Base-by-base conservation (phyloP, 2,888 invertebrate species). In the Agrochola litura region DNA sequence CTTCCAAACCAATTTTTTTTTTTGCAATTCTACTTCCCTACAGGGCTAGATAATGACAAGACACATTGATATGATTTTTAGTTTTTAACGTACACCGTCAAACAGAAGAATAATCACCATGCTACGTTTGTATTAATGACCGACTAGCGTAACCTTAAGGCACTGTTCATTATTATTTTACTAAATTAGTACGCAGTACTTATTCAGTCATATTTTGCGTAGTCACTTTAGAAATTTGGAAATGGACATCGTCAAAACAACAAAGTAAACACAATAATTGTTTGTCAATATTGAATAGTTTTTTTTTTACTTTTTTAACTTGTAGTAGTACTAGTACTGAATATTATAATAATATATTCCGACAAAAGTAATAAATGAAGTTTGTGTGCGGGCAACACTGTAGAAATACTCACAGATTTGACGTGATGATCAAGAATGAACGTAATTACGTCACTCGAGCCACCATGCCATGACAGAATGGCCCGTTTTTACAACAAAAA, bases 361-460 rank as follows among this genome's bases (percentile, higher is more conserved):
- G 10, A 16, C 6, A 37, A 8, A 52, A 37, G 68, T 37, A 68
- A 37, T 10, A 52, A 56, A 56, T 12, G 4, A 41, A 41, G n/a
- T 19, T 56, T 68, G n/a, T 68, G 19, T 19, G n/a, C 16, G 37
- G 56, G 56, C 58, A 68, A 58, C 68, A 41, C 41, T 12, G 54
- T 56, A n/a, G 41, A 16, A 41, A 8, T 41, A 56, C 30, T 30
- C 30, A 30, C n/a, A 54, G 37, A 68, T 68, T n/a, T 68, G 58
- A 58, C 68, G n/a, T 56, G 10, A n/a, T 68, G 54, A 68, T 68
- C 37, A 54, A 54, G 3, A 56, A 56, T 56, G n/a, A 16, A 41
- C 41, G 56, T 6, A 16, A 37, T 68, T 37, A 56, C 16, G n/a
- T 68, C 68, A 68, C n/a, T 56, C 16, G 68, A 56, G 16, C 37